Percentiles rank a stretch among this genome's conserved stretches.
Evolutionary conservation across 2,797 vertebrate genomes (phyloP).

Genomic region (Nyctalus aviator): DNA sequence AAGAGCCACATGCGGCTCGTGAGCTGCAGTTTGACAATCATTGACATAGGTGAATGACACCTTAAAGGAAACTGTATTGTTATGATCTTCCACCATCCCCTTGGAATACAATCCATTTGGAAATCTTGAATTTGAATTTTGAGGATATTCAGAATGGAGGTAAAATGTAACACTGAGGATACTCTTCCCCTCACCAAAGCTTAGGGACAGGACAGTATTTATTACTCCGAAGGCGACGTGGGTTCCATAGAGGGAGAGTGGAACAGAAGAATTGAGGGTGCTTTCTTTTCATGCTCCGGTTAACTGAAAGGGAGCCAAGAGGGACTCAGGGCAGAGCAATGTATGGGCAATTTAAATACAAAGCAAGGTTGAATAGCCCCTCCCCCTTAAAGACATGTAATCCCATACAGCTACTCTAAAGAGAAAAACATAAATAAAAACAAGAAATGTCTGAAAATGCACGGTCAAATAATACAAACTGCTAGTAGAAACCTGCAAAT

Average conservation of each 20-base stretch:
- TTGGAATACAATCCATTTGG: background rate
- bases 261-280: background rate
- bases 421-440: slow-evolving; percentile 36
- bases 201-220: background rate
- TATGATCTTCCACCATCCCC: background rate
- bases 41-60: background rate
- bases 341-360: background rate
- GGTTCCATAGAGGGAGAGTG: background rate
- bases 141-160: background rate
- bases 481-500: slow-evolving; percentile 37
- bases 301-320: background rate
- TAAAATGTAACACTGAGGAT: background rate
- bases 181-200: background rate
- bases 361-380: background rate
- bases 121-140: slow-evolving; percentile 42
- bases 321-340: background rate
- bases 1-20: too few species aligned
- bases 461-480: slow-evolving; percentile 22
- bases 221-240: background rate
- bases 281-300: background rate
- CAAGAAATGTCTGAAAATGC: background rate
- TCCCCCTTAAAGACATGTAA: background rate
- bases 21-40: too few species aligned
- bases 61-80: background rate
- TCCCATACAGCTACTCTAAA: slow-evolving; percentile 38